These are phyloP conservation scores for Sebastes wilsoni DNA, from an alignment of 2,797 vertebrate genomes.

Conservation along the genomic window DNA sequence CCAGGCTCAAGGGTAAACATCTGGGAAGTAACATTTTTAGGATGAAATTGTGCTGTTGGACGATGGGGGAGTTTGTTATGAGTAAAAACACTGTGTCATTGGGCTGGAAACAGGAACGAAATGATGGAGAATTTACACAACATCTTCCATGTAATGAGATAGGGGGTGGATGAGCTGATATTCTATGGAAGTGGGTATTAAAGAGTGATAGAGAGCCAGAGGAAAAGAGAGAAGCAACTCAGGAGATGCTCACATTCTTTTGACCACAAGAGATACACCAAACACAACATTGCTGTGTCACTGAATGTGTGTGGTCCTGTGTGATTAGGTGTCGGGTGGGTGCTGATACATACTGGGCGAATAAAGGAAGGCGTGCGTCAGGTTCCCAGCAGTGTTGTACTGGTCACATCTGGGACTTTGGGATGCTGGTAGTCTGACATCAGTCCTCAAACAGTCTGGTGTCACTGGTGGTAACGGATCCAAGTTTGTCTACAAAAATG, in stretches of 20 bases:
- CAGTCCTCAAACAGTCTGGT: slow-evolving; percentile 84
- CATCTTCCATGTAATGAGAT: too few species aligned
- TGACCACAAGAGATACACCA: not conserved
- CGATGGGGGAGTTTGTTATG: not conserved
- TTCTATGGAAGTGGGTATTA: not conserved
- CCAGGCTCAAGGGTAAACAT: not conserved
- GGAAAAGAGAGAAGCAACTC: not conserved
- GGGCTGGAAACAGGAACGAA: not conserved
- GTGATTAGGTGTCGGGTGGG: not conserved
- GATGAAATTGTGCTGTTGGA: too few species aligned
- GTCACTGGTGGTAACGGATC: slow-evolving; percentile 41
- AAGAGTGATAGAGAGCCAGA: not conserved
- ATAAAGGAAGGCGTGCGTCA: slow-evolving; percentile 85
- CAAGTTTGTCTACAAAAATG: slow-evolving; percentile 19
- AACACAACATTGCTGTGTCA: not conserved
- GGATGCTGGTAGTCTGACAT: slow-evolving; percentile 80
- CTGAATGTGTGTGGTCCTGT: not conserved
- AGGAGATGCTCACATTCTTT: not conserved
- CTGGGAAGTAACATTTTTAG: too few species aligned
- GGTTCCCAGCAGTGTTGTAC: slow-evolving; percentile 63
- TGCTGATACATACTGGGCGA: slow-evolving; percentile 84
- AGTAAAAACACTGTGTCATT: not conserved
- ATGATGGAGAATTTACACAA: not conserved
- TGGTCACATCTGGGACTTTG: slow-evolving; percentile 84
- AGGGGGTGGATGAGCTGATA: not conserved